phyloP scores from a whole-genome alignment of 1,140 invertebrate species.

The Drosophila asahinai region DNA sequence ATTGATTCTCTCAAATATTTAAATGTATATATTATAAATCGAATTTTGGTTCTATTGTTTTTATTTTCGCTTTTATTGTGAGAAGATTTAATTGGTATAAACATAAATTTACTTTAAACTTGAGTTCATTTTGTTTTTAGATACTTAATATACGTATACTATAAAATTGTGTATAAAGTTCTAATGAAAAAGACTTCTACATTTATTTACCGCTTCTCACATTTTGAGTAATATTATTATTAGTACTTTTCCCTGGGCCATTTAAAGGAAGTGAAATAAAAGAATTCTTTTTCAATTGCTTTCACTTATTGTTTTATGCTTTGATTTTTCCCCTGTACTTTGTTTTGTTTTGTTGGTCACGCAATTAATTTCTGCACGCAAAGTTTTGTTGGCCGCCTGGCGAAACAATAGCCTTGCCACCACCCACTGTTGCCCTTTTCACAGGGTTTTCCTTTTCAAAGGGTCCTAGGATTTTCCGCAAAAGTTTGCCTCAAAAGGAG shows the following conservation, averaged over 20 bases:
- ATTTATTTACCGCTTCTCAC: background rate
- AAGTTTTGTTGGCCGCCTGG: slow-evolving; percentile 40
- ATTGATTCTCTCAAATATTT: slow-evolving; percentile 7
- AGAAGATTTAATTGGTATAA: no score
- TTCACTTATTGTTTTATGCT: slow-evolving; percentile 38
- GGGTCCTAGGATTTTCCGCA: background rate
- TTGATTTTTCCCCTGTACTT: slow-evolving; percentile 40
- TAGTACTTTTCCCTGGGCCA: slow-evolving; percentile 3
- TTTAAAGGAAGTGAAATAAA: slow-evolving; percentile 30
- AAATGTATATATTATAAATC: background rate
- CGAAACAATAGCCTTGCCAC: slow-evolving; percentile 46
- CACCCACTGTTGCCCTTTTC: slow-evolving; percentile 3
- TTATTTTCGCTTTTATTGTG: background rate
- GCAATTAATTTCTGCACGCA: slow-evolving; percentile 58
- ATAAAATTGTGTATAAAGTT: no score
- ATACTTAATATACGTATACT: no score
- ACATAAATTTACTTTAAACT: background rate
- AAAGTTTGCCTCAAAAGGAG: background rate
- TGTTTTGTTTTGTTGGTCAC: slow-evolving; percentile 57
- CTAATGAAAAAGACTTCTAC: no score
- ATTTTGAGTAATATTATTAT: background rate
- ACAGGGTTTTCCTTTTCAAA: background rate
- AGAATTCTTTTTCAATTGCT: slow-evolving; percentile 41
- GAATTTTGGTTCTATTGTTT: background rate
- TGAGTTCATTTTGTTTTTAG: background rate